phyloP scores from a whole-genome alignment of 1,140 invertebrate genomes.

The Battus philenor region DNA sequence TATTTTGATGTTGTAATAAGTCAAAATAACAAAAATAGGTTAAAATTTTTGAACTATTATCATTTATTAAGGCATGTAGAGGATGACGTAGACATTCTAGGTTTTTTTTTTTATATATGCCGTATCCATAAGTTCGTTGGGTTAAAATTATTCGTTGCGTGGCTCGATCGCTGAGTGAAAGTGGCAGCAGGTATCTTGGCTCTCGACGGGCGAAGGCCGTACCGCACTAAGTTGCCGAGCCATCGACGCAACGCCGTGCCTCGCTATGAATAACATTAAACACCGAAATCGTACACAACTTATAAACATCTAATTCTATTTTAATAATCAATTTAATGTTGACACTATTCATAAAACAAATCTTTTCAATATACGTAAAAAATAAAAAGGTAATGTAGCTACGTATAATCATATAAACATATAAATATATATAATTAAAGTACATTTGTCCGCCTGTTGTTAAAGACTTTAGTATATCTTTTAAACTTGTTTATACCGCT shows the following conservation, averaged over 20 bases:
- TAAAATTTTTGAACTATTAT: too few species aligned
- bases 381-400: too few species aligned
- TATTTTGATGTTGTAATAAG: too few species aligned
- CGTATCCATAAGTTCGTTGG: conserved; percentile 35
- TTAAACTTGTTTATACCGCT: conserved; percentile 13
- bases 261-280: conserved; percentile 50
- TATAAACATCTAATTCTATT: conserved; percentile 2
- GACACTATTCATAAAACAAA: too few species aligned
- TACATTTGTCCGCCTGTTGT: too few species aligned
- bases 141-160: conserved; percentile 35
- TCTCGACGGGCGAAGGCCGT: conserved; percentile 56
- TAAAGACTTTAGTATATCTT: background rate
- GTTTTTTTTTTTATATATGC: too few species aligned
- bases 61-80: too few species aligned
- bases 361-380: too few species aligned
- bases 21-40: too few species aligned
- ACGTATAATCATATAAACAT: too few species aligned
- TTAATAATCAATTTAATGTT: background rate
- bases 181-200: conserved; percentile 56
- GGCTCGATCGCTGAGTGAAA: conserved; percentile 56
- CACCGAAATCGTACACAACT: conserved; percentile 30
- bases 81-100: too few species aligned
- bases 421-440: too few species aligned
- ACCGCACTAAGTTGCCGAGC: conserved; percentile 22
- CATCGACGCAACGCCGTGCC: conserved; percentile 22